These are phyloP conservation scores for Riparia riparia DNA, from an alignment of 2,113 vertebrate species.

Conservation along the genomic window DNA sequence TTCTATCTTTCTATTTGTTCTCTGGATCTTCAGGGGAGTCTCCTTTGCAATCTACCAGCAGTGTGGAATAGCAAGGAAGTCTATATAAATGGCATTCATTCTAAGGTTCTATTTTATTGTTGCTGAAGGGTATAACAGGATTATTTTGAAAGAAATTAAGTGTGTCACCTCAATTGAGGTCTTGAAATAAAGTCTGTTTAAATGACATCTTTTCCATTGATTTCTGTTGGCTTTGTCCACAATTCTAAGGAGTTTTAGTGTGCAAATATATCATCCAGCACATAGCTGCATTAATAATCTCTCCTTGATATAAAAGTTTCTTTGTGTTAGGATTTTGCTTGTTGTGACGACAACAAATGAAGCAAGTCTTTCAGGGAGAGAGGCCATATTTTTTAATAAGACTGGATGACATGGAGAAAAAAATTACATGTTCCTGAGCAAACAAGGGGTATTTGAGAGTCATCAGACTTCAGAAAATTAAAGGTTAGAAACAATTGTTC, in stretches of 20 bases:
- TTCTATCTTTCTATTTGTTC: background rate
- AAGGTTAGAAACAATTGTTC: constrained; percentile 6
- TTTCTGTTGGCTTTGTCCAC: background rate
- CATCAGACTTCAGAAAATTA: constrained; percentile 16
- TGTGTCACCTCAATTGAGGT: background rate
- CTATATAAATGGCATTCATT: background rate
- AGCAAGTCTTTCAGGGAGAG: background rate
- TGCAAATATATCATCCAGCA: background rate
- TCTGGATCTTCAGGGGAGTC: background rate
- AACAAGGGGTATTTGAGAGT: background rate
- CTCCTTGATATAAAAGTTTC: background rate
- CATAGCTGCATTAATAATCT: background rate
- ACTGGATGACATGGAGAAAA: background rate
- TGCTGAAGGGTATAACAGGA: background rate
- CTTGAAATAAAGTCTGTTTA: constrained; percentile 1
- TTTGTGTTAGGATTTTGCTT: background rate
- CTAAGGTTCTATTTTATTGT: background rate
- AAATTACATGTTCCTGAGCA: background rate
- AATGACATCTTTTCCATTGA: background rate
- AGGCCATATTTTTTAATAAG: background rate
- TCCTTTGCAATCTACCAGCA: background rate
- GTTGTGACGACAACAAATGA: background rate
- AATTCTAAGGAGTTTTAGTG: background rate
- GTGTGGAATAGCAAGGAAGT: background rate
- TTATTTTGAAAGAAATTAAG: background rate